phyloP scores from a whole-genome alignment of 2,888 invertebrate genomes.

The Masnerella sp. region DNA sequence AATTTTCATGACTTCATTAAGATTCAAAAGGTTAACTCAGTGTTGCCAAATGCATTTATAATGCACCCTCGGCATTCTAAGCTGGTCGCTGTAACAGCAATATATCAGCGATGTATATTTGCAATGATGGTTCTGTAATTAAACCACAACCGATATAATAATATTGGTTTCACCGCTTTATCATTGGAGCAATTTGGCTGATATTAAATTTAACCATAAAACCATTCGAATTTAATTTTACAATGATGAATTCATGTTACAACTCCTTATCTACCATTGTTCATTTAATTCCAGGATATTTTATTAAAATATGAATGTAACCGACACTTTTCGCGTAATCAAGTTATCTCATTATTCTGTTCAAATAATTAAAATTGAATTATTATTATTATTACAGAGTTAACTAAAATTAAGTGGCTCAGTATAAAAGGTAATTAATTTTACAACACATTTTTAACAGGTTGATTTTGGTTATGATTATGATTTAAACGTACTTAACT shows the following conservation, averaged over 20 bases:
- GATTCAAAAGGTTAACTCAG: conserved; percentile 27
- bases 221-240: not conserved
- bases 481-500: no score
- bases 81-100: conserved; percentile 9
- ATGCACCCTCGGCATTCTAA: conserved; percentile 12
- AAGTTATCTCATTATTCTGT: no score
- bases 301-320: no score
- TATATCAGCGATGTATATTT: conserved; percentile 7
- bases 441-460: no score
- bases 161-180: not conserved
- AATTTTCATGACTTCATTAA: conserved; percentile 28
- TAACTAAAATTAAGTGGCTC: no score
- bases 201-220: not conserved
- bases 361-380: no score
- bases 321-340: no score
- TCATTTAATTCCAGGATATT: no score
- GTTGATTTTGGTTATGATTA: no score
- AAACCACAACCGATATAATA: not conserved
- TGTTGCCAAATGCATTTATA: conserved; percentile 33
- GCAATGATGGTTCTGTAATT: conserved; percentile 2
- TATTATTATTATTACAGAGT: no score
- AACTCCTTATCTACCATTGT: not conserved
- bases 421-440: no score
- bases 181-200: not conserved
- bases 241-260: not conserved